Evolutionary conservation across 2,797 vertebrate species (phyloP), one percentile per base, ranked within the genome.

Genomic region (Melanotaenia boesemani): DNA sequence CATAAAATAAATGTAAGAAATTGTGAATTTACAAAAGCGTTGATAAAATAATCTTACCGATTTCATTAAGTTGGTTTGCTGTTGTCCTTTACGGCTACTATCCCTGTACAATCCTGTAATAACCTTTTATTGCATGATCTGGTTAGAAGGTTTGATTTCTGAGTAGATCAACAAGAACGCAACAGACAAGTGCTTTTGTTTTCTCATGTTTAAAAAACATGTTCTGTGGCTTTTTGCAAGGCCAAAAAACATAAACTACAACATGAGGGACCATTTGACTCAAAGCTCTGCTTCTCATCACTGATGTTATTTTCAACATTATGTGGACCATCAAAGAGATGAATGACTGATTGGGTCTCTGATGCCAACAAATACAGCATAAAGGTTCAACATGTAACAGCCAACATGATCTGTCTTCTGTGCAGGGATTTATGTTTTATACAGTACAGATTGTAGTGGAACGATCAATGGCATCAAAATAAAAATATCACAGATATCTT

Each of bases 201-300:
- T 26, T 7, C 30, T 44, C 26, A 57, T 13, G 6, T 57, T 44
- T 16, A n/a, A 57, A 44, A 30, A 67, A 44, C 65, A 26, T 0
- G 36, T 8, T 24, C 11, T 5, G 0, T 39, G 6, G 26, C 36
- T 56, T 67, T 67, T 44, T 20, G n/a, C 50, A 32, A 57, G 1
- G 84, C 83, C 81, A 85, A 88, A 80, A 79, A 30, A 85, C 68
- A 89, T 74, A 81, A 85, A 79, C 28, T 32, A 28, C 20, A 76
- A 58, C 75, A 85, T 44, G n/a, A 69, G 63, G 67, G 57, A 83
- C 10, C 71, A 57, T 81, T 84, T 76, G 52, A 24, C 52, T 58
- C 6, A n/a, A 34, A 56, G 57, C 24, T 67, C 24, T 50, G 64
- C 26, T 59, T 68, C 37, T 74, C 58, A 4, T 22, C n/a, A 11